Percentiles rank a stretch among this genome's conserved stretches.
Evolutionary conservation across 2,797 vertebrate species (phyloP).

Genomic region (Hipposideros larvatus): DNA sequence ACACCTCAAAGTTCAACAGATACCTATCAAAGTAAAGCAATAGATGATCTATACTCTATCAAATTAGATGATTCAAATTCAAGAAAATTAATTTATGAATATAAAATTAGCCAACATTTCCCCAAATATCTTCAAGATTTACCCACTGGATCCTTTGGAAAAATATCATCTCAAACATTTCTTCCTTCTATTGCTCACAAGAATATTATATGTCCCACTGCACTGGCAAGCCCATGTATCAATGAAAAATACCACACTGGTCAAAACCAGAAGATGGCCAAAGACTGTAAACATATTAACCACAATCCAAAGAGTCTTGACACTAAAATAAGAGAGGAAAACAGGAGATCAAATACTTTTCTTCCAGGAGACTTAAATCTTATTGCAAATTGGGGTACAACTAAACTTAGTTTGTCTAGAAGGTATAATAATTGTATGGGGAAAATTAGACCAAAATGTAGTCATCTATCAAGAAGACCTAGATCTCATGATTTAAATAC

Average conservation of each 20-base stretch:
- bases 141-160: constrained; percentile 20
- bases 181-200: constrained; percentile 64
- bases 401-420: constrained; percentile 57
- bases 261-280: constrained; percentile 58
- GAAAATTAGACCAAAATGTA: constrained; percentile 47
- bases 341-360: constrained; percentile 21
- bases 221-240: neutral
- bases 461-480: constrained; percentile 51
- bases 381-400: neutral
- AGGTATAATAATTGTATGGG: constrained; percentile 2
- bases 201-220: neutral
- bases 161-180: constrained; percentile 55
- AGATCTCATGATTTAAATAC: constrained; percentile 17
- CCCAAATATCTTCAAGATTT: constrained; percentile 73
- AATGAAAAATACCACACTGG: neutral
- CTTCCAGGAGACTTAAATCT: constrained; percentile 34
- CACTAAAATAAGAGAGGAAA: constrained; percentile 26
- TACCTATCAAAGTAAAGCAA: constrained; percentile 56
- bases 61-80: constrained; percentile 67
- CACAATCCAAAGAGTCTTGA: neutral
- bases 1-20: constrained; percentile 47
- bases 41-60: constrained; percentile 70
- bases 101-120: constrained; percentile 75
- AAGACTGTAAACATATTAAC: neutral
- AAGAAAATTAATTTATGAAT: constrained; percentile 59